Evolutionary conservation across 2,113 vertebrate genomes (phyloP).

Genomic region (Accipiter virgatus): DNA sequence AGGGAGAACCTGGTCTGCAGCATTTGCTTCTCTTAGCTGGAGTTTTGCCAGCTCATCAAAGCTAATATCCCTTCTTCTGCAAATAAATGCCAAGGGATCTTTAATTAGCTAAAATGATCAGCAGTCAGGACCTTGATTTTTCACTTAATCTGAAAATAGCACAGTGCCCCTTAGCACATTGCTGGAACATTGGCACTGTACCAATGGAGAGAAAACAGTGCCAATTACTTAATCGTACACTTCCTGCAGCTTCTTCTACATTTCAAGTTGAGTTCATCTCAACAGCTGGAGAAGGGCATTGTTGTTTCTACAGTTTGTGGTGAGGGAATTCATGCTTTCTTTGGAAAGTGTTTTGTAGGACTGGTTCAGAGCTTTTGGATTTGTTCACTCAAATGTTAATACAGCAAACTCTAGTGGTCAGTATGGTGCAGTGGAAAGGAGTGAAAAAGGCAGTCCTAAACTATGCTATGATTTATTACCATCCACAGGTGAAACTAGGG

Average conservation of each 20-base stretch:
- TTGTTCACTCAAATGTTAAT: background rate
- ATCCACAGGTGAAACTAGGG: background rate
- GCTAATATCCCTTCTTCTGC: background rate
- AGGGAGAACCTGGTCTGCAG: background rate
- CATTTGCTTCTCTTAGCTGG: background rate
- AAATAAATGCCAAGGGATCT: slow-evolving; percentile 41
- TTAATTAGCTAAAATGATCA: slow-evolving; percentile 46
- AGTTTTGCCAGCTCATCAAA: background rate
- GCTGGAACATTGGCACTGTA: background rate
- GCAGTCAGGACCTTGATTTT: slow-evolving; percentile 47
- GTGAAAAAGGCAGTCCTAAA: background rate
- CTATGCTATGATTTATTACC: background rate
- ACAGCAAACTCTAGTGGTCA: slow-evolving; percentile 68
- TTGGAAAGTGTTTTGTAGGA: background rate
- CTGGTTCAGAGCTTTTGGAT: background rate
- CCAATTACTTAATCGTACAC: slow-evolving; percentile 38
- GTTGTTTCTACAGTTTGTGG: background rate
- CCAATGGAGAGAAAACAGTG: background rate
- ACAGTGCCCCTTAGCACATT: slow-evolving; percentile 9
- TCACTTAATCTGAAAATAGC: slow-evolving; percentile 60
- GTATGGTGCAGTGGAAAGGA: slow-evolving; percentile 21
- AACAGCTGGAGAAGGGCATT: slow-evolving; percentile 24
- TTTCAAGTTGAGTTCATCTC: slow-evolving; percentile 22
- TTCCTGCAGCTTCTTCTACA: background rate
- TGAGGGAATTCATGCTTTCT: slow-evolving; percentile 2